A percentile compares a stretch with the other conserved stretches of the same genome.
Conservation (phyloP, 2,888 invertebrate species). For the Phaedon cochleariae region DNA sequence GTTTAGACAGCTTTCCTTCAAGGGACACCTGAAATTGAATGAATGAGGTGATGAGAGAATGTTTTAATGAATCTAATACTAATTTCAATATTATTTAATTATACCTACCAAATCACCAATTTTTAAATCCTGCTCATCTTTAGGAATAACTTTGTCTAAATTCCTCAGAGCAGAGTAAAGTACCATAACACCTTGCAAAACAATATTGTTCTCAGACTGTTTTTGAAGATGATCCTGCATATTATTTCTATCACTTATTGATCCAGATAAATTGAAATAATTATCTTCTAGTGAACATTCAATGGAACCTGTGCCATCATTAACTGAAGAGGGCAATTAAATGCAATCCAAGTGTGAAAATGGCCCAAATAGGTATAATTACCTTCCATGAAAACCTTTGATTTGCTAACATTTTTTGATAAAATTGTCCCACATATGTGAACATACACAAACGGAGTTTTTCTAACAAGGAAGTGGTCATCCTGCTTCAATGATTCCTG, state of each 20-base stretch:
- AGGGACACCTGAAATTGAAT: conserved; percentile 3
- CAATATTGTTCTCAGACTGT: background rate
- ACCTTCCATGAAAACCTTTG: background rate
- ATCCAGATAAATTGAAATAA: background rate
- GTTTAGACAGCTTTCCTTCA: conserved; percentile 9
- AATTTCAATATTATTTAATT: background rate
- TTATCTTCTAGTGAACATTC: conserved; percentile 1
- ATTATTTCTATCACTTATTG: background rate
- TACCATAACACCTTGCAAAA: background rate
- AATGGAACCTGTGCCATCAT: conserved; percentile 5
- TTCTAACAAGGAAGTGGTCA: conserved; percentile 4
- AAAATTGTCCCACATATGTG: conserved; percentile 13
- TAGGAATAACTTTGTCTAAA: background rate
- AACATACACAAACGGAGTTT: conserved; percentile 8
- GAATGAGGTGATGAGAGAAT: background rate
- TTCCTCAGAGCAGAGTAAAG: background rate
- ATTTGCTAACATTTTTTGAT: background rate
- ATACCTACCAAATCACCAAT: background rate
- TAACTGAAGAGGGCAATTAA: too few species aligned
- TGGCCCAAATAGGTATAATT: background rate
- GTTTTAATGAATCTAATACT: too few species aligned
- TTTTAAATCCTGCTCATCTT: background rate
- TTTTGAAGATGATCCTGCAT: background rate
- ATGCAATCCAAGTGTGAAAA: too few species aligned
- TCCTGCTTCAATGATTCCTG: background rate